Conservation (phyloP, 2,797 vertebrate species). For the Eulemur albifrons region DNA sequence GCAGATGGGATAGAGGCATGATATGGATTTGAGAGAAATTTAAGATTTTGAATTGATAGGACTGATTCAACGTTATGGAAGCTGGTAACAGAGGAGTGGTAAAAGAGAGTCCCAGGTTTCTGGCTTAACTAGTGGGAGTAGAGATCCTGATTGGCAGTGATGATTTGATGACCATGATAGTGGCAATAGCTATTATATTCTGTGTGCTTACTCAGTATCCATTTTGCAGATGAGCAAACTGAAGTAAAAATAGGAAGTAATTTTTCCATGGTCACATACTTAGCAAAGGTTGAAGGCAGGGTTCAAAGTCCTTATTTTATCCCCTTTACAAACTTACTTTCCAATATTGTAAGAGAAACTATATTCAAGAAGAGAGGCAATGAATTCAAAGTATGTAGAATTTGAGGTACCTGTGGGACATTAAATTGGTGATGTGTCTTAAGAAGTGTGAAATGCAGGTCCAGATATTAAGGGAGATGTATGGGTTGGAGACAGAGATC, state of each 20-base stretch:
- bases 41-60: background rate
- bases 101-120: background rate
- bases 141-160: background rate
- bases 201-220: background rate
- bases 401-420: background rate
- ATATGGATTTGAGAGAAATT: background rate
- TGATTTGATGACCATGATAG: background rate
- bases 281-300: background rate
- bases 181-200: background rate
- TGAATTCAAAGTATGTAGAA: background rate
- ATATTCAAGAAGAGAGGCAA: background rate
- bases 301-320: conserved; percentile 19
- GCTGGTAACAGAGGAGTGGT: background rate
- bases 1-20: background rate
- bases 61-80: background rate
- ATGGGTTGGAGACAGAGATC: background rate
- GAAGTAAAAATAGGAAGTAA: background rate
- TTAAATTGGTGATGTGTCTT: background rate
- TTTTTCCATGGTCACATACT: background rate
- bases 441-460: background rate
- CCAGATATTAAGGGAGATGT: background rate
- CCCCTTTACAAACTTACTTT: background rate
- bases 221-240: background rate
- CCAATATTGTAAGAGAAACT: background rate
- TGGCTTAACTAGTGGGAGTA: background rate